Base-by-base conservation (phyloP, 2,888 invertebrate species). In the Drosophila atroscutellata region DNA sequence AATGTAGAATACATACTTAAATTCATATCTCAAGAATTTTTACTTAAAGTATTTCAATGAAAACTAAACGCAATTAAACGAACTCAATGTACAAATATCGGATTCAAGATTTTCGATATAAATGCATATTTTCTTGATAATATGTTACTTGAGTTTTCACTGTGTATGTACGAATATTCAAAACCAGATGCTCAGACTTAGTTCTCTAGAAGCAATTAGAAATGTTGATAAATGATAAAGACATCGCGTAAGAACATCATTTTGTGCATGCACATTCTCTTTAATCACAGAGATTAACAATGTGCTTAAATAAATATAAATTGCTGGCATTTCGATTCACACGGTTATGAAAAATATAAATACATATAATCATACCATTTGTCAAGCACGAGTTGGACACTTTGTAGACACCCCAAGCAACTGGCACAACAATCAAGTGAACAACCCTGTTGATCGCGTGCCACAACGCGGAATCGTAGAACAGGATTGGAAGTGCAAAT, bases 141-240 rank as follows among this genome's bases (percentile, higher is more conserved):
- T 26, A 26, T 26, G 3, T n/a, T 51, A 15, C 11, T 20, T 8
- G 3, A 37, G 45, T 45, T 45, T 24, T 24, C 20, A 11, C 32
- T 42, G 42, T 39, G 39, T n/a, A 13, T 20, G 42, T 26, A 55
- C 34, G 15, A 28, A 32, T 57, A 52, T 37, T 47, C 24, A 45
- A 52, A 60, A 30, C 37, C 37, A 15, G 47, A 20, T 42, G 49
- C 9, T 64, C 24, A 34, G 13, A n/a, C 8, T 24, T 18, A 59
- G n/a, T 26, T 32, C 34, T 39, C n/a, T 55, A 30, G 20, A 36
- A 6, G 51, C 24, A 69, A 77, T 78, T 70, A 70, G 62, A 50
- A 77, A 69, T 73, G 51, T 64, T 78, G 63, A 77, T 62, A 65
- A 65, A 69, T 74, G 49, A 62, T 65, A 55, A 67, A 56, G 18